Conservation (phyloP, 2,888 invertebrate species). For the Amaurobius ferox region DNA sequence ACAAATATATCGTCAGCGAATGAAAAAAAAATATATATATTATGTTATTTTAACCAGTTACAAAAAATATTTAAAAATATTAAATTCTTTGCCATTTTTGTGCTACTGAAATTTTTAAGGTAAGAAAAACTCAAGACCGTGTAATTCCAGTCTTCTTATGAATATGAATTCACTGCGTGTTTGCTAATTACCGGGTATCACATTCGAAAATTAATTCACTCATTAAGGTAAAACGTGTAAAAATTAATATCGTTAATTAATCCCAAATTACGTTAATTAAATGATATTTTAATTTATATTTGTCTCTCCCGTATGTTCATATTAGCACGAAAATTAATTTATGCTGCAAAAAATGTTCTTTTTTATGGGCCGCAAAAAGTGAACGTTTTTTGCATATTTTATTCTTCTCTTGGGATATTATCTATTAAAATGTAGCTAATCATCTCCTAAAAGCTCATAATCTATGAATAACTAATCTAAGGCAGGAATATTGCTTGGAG, state of each 20-base stretch:
- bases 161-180: constrained; percentile 6
- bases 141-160: background rate
- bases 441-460: constrained; percentile 42
- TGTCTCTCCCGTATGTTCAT: background rate
- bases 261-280: constrained; percentile 12
- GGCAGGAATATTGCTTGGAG: background rate
- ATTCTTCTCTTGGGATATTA: background rate
- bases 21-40: too few species aligned
- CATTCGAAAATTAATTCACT: constrained; percentile 7
- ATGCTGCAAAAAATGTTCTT: constrained; percentile 1
- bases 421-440: constrained; percentile 28
- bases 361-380: background rate
- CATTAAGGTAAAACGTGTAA: constrained; percentile 12
- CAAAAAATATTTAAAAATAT: too few species aligned
- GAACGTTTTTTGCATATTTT: background rate
- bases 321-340: constrained; percentile 8
- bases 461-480: constrained; percentile 46
- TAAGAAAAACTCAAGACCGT: too few species aligned
- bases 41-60: too few species aligned
- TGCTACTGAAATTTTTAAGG: too few species aligned
- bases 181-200: constrained; percentile 3
- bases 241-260: constrained; percentile 17
- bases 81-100: too few species aligned
- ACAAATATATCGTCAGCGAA: too few species aligned
- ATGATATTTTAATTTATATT: constrained; percentile 18